These are phyloP conservation scores for Aplocera efformata DNA, from an alignment of 2,888 invertebrate species.

Conservation along the genomic window DNA sequence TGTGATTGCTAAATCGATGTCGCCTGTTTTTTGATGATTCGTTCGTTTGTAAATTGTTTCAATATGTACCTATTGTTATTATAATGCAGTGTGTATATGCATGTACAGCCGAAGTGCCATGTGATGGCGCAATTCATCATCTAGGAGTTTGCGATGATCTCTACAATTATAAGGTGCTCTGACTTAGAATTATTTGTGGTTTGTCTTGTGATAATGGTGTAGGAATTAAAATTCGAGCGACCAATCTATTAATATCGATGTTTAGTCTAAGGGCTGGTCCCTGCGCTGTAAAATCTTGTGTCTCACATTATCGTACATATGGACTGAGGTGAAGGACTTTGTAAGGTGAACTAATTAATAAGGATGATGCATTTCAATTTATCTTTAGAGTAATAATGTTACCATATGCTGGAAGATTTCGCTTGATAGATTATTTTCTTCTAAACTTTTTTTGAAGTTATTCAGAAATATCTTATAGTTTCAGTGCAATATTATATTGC, in stretches of 20 bases:
- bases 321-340: conserved; percentile 29
- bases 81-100: conserved; percentile 66
- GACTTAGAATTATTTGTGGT: conserved; percentile 73
- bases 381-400: conserved; percentile 58
- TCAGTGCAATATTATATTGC: conserved; percentile 2
- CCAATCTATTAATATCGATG: conserved; percentile 67
- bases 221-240: conserved; percentile 66
- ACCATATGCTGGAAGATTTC: conserved; percentile 53
- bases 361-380: conserved; percentile 68
- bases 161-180: conserved; percentile 82
- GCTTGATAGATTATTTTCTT: conserved; percentile 41
- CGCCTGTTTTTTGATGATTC: conserved; percentile 52
- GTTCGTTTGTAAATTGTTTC: conserved; percentile 69
- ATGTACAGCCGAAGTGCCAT: conserved; percentile 71
- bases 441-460: conserved; percentile 13
- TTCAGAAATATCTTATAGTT: not conserved
- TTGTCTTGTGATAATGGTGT: conserved; percentile 72
- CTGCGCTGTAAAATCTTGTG: conserved; percentile 40
- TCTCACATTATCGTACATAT: conserved; percentile 30
- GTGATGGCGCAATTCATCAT: conserved; percentile 66
- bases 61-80: conserved; percentile 63
- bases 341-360: conserved; percentile 34
- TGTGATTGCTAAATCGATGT: conserved; percentile 38
- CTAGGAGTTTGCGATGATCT: conserved; percentile 72
- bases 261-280: conserved; percentile 68